phyloP scores from a whole-genome alignment of 2,113 vertebrate species.

The Eubucco bourcierii region DNA sequence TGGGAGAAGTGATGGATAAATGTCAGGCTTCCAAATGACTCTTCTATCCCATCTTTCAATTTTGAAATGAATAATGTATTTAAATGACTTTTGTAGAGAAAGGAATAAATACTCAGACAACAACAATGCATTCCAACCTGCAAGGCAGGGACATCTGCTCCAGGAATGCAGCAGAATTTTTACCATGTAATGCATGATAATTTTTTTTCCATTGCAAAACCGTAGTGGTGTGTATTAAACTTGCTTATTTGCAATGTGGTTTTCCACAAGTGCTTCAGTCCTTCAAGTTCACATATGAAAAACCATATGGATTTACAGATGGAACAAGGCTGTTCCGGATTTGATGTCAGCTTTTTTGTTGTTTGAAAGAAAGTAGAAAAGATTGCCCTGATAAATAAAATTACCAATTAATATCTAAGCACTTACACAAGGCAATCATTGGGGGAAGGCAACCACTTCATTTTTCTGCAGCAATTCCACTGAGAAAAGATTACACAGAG shows the following conservation, averaged over 20 bases:
- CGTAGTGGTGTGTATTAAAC: not conserved
- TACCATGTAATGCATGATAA: not conserved
- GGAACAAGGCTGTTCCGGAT: not conserved
- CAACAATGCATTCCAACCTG: not conserved
- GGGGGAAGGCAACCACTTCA: not conserved
- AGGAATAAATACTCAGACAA: not conserved
- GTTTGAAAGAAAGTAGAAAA: not conserved
- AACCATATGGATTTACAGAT: slow-evolving; percentile 24
- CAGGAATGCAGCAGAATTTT: not conserved
- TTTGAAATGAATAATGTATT: not conserved
- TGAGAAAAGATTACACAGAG: not conserved
- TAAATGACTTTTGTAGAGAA: not conserved
- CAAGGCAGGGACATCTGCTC: not conserved
- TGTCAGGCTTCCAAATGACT: not conserved
- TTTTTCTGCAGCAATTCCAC: not conserved
- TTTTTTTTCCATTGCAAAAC: not conserved
- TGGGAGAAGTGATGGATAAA: not conserved
- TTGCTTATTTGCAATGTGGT: not conserved
- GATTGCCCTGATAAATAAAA: not conserved
- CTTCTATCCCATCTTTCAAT: not conserved
- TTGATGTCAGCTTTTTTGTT: not conserved
- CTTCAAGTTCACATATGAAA: not conserved
- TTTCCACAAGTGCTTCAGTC: not conserved
- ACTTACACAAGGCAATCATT: not conserved
- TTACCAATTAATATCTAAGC: not conserved